Evolutionary conservation across 2,888 invertebrate genomes (phyloP), one percentile per base, ranked within the genome.

Genomic region (Drosophila hawaiiensis): DNA sequence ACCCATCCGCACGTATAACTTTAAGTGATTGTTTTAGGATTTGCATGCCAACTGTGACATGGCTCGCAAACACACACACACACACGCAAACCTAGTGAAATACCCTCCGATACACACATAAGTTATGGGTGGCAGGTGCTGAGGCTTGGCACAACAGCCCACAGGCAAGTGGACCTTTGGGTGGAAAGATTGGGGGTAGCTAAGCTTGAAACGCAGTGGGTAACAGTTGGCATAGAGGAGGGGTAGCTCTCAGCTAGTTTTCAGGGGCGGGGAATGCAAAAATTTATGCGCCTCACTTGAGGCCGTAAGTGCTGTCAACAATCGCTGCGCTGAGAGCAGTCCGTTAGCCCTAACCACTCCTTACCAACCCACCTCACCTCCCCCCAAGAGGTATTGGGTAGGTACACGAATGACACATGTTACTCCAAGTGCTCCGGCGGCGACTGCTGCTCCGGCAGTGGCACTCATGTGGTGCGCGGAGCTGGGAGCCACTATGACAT

Each of bases 251-350:
- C 29, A n/a, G 12, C 12, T 52, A n/a, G 52, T 31, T 52, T 31
- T 50, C 5, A 28, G 12, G n/a, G 52, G 41, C 41, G 56, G 29
- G 28, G 71, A 62, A 69, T 79, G 80, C 78, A 78, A 73, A 80
- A 80, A 76, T 74, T 71, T 83, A 84, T 78, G 69, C 78, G 73
- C 41, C 54, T 73, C 76, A 81, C 81, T 83, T 72, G 68, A 78
- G 72, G 62, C 68, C 83, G 70, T 78, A 82, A 82, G 87, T 84
- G 84, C 82, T 86, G 80, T 84, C 83, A 86, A 82, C 86, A 80
- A 82, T 73, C 82, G 49, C 68, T 72, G 68, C 67, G 72, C 70
- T 47, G 47, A 47, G 70, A 61, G 52, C 60, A 16, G 61, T 65
- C 73, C 68, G 35, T 35, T 50, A 59, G 63, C 49, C 41, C 29